Base-by-base conservation (phyloP, 2,888 invertebrate species). In the Lumbricus terrestris region DNA sequence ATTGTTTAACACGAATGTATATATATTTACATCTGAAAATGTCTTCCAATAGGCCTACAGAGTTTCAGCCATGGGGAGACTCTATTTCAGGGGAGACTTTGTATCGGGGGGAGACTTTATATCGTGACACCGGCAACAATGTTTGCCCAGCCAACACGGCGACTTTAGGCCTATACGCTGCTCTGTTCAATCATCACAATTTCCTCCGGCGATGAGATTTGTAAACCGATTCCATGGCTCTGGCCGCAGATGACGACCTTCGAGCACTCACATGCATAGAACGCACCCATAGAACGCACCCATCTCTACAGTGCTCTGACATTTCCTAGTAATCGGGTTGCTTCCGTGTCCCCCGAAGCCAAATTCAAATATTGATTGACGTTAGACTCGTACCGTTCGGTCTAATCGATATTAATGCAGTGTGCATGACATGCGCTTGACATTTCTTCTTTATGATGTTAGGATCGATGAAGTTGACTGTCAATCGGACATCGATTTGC, bases 71-170 rank as follows among this genome's bases (percentile, higher is more conserved):
- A n/a, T n/a, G n/a, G n/a, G n/a, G n/a, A n/a, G n/a, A n/a, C n/a
- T n/a, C n/a, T n/a, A n/a, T n/a, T n/a, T n/a, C n/a, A n/a, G n/a
- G n/a, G n/a, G n/a, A n/a, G n/a, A n/a, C n/a, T n/a, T n/a, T n/a
- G n/a, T n/a, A n/a, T n/a, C n/a, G n/a, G n/a, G n/a, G n/a, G n/a
- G n/a, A n/a, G n/a, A n/a, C n/a, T n/a, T n/a, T n/a, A n/a, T n/a
- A n/a, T n/a, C n/a, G n/a, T n/a, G n/a, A n/a, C 69, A n/a, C 8
- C n/a, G 69, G n/a, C 69, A n/a, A n/a, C 69, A 69, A 69, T n/a
- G 69, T 69, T 69, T 69, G 69, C 69, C 69, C n/a, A 69, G 69
- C n/a, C 69, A n/a, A 69, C 69, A 69, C n/a, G 69, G n/a, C 69
- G 4, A 69, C n/a, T n/a, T n/a, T n/a, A n/a, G 1, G n/a, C 69